A percentile compares a stretch with the other conserved stretches of the same genome.
Evolutionary conservation across 2,113 vertebrate genomes (phyloP).

Genomic region (Epinephelus fuscoguttatus): DNA sequence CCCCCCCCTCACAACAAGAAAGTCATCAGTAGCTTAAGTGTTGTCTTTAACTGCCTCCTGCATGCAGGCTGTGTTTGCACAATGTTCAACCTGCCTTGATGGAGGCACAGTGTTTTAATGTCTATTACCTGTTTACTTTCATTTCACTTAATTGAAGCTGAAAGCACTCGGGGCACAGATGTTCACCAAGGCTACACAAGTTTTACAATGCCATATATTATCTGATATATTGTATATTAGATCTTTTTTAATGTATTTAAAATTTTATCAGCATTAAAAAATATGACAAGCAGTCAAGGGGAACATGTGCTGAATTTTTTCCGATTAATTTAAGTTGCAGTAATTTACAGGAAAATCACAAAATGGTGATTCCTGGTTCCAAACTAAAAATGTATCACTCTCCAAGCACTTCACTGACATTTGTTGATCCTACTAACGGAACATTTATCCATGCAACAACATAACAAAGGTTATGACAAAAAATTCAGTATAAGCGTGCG

Average conservation of each 20-base stretch:
- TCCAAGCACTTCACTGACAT: not conserved
- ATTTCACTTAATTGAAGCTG: not conserved
- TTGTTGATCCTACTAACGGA: not conserved
- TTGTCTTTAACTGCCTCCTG: not conserved
- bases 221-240: too few species aligned
- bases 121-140: not conserved
- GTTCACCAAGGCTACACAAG: too few species aligned
- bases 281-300: not conserved
- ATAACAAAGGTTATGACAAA: too few species aligned
- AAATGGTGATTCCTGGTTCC: not conserved
- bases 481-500: too few species aligned
- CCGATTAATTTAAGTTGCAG: not conserved
- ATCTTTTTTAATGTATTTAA: not conserved
- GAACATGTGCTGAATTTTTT: not conserved
- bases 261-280: not conserved
- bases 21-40: not conserved
- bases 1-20: not conserved
- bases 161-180: not conserved
- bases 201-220: too few species aligned
- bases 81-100: not conserved
- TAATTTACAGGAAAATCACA: not conserved
- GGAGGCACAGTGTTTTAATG: too few species aligned
- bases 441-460: not conserved
- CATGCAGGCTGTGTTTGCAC: not conserved
- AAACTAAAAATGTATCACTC: too few species aligned